Conservation (phyloP, 2,113 vertebrate species). For the Thryonomys swinderianus region DNA sequence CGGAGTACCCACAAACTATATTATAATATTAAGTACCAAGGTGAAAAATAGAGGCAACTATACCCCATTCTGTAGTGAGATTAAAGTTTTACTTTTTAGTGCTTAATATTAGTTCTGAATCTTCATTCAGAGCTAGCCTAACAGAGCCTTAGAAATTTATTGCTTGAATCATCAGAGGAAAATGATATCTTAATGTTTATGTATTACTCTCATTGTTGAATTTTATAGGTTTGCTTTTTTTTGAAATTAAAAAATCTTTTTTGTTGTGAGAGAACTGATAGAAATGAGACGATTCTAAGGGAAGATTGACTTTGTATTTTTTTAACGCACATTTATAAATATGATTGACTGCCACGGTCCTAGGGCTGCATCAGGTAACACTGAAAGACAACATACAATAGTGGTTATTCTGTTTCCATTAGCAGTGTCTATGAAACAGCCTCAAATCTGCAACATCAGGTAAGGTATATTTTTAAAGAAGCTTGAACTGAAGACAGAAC, state of each 20-base stretch:
- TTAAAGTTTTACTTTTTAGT: neutral
- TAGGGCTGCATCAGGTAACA: neutral
- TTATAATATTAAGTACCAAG: constrained; percentile 26
- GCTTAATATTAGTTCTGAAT: constrained; percentile 27
- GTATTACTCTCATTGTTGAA: neutral
- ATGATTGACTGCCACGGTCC: neutral
- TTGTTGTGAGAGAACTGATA: neutral
- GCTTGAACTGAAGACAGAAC: constrained; percentile 14
- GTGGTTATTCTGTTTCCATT: constrained; percentile 31
- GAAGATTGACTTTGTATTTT: constrained; percentile 10
- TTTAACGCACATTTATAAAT: constrained; percentile 40
- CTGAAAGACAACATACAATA: neutral
- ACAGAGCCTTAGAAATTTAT: neutral
- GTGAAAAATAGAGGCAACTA: neutral
- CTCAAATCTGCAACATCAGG: constrained; percentile 4
- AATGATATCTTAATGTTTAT: constrained; percentile 12
- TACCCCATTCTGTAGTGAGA: constrained; percentile 7
- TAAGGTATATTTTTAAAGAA: constrained; percentile 31
- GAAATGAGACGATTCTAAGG: neutral
- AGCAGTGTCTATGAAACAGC: constrained; percentile 32
- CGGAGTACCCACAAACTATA: neutral
- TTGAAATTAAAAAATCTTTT: neutral
- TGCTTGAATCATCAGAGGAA: constrained; percentile 36
- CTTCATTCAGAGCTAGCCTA: neutral
- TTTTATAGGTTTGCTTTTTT: constrained; percentile 23